Evolutionary conservation across 2,888 invertebrate genomes (phyloP), one percentile per base, ranked within the genome.

Genomic region (Eugnorisma glareosa): DNA sequence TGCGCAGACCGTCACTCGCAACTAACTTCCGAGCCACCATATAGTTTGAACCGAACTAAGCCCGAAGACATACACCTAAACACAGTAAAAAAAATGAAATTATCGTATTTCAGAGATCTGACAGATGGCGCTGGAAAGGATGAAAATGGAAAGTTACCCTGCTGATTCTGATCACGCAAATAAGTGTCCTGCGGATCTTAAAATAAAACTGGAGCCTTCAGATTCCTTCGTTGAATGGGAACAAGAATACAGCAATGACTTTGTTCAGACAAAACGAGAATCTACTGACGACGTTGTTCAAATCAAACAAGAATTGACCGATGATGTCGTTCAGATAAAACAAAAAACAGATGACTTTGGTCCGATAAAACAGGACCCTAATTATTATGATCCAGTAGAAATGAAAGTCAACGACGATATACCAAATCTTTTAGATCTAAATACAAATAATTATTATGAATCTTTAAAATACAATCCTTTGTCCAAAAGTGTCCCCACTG

Each of bases 161-260:
- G 5, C 28, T 21, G 71, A 31, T 21, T 57, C 7, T 35, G n/a
- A 48, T 35, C 21, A 15, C 24, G 6, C 10, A 45, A 67, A 45
- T 48, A 35, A 67, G 24, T 48, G 24, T 24, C 24, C 48, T 21
- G 35, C 45, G 21, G 1, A 35, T n/a, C 10, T 57, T 43, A 40
- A 57, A 45, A 71, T 73, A 57, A 71, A 73, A 45, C n/a, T n/a
- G n/a, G n/a, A n/a, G n/a, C 57, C 71, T 35, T 7, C 21, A 6
- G 8, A 73, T 70, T 54, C 51, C 28, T 70, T 69, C 11, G 4
- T 21, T 57, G 43, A 73, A 6, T 72, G 37, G 48, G 5, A 21
- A 35, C 57, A 37, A 37, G 10, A 35, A 31, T n/a, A 35, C 35
- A 43, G 21, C 8, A 28, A 71, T 74, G 8, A 43, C 13, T 43